These are phyloP conservation scores for Diabrotica undecimpunctata DNA, from an alignment of 1,140 invertebrate species.

Conservation along the genomic window DNA sequence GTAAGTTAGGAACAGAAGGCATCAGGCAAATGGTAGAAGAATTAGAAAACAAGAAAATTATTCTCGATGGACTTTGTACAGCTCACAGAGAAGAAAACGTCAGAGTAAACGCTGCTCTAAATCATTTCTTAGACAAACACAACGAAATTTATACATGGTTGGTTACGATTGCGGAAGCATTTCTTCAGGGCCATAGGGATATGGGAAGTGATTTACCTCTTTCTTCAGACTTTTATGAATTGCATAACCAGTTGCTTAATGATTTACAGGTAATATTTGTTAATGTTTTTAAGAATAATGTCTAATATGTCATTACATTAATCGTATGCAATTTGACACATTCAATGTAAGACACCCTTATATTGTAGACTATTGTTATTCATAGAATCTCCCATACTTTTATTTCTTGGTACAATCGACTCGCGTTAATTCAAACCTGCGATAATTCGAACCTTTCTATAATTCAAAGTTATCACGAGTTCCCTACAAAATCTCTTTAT, in stretches of 20 bases:
- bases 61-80: slow-evolving; percentile 64
- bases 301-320: too few relatives aligned
- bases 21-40: slow-evolving; percentile 65
- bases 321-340: slow-evolving; percentile 31
- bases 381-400: too few relatives aligned
- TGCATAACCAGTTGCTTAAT: slow-evolving; percentile 69
- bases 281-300: too few relatives aligned
- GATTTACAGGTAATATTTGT: slow-evolving; percentile 63
- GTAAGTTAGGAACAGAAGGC: slow-evolving; percentile 63
- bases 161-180: slow-evolving; percentile 64
- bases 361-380: too few relatives aligned
- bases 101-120: slow-evolving; percentile 62
- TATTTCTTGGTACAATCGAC: too few relatives aligned
- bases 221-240: slow-evolving; percentile 71
- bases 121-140: slow-evolving; percentile 67
- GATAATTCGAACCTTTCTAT: too few relatives aligned
- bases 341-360: too few relatives aligned
- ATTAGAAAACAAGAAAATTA: slow-evolving; percentile 69
- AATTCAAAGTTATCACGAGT: too few relatives aligned
- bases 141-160: slow-evolving; percentile 71
- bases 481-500: too few relatives aligned
- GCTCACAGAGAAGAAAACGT: slow-evolving; percentile 70
- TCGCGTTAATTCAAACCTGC: too few relatives aligned
- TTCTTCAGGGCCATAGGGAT: slow-evolving; percentile 69
- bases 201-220: slow-evolving; percentile 69